Evolutionary conservation across 2,797 vertebrate genomes (phyloP).

Genomic region (Ptychadena robeensis): DNA sequence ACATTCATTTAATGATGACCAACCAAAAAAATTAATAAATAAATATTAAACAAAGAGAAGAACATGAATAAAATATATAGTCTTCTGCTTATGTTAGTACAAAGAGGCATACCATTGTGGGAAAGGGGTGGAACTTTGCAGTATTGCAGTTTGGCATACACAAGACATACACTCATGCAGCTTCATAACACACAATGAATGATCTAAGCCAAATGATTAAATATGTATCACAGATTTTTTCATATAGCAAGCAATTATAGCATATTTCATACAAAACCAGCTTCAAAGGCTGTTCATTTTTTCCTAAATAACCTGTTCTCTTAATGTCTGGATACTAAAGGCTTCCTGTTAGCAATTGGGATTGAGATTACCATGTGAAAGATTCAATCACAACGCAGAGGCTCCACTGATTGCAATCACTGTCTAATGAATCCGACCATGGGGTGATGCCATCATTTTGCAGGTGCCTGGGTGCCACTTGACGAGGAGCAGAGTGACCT

Average conservation of each 20-base stretch:
- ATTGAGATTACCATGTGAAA: slow-evolving; percentile 55
- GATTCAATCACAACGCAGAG: slow-evolving; percentile 53
- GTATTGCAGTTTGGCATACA: neutral
- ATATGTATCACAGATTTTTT: neutral
- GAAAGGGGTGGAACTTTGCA: neutral
- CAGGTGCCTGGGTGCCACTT: slow-evolving; percentile 56
- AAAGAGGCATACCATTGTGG: too few species aligned
- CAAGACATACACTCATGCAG: neutral
- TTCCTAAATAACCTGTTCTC: neutral
- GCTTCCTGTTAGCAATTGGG: slow-evolving; percentile 14
- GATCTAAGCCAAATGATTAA: neutral
- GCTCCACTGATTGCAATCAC: slow-evolving; percentile 58
- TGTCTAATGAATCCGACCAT: slow-evolving; percentile 47
- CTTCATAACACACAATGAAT: neutral
- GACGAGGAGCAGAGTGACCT: slow-evolving; percentile 50
- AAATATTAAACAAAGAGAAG: too few species aligned
- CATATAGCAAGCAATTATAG: too few species aligned
- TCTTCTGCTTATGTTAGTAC: too few species aligned
- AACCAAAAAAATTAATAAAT: too few species aligned
- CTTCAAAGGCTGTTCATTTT: neutral
- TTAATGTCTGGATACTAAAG: slow-evolving; percentile 25
- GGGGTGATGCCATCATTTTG: slow-evolving; percentile 37
- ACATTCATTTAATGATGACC: too few species aligned
- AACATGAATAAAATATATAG: too few species aligned
- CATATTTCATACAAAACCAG: neutral